Evolutionary conservation across 2,113 vertebrate species (phyloP).

Genomic region (Ochotona princeps): DNA sequence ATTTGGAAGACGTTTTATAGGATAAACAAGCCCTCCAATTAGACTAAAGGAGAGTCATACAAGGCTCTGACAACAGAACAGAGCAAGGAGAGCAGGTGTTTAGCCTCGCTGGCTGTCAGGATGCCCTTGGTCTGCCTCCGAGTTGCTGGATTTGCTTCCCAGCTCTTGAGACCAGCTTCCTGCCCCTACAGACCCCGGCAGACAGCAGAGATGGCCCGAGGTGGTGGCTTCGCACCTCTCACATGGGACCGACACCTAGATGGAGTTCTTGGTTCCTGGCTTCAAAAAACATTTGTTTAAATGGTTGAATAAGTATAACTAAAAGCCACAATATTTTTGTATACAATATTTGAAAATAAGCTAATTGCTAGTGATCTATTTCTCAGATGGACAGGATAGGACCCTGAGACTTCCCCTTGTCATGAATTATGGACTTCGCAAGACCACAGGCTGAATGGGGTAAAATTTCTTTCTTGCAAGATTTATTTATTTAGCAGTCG

Average conservation of each 20-base stretch:
- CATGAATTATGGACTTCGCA: not conserved
- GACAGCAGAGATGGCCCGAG: too few species aligned
- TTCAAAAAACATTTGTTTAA: slow-evolving; percentile 49
- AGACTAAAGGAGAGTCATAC: not conserved
- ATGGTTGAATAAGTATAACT: not conserved
- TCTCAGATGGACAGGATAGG: not conserved
- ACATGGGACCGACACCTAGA: too few species aligned
- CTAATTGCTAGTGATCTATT: not conserved
- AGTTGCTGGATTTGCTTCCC: too few species aligned
- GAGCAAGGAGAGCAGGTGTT: not conserved
- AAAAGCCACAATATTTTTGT: slow-evolving; percentile 46
- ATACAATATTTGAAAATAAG: slow-evolving; percentile 25
- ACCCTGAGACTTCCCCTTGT: not conserved
- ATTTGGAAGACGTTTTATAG: not conserved
- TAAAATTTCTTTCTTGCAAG: not conserved
- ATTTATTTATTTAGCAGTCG: too few species aligned
- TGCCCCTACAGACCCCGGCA: too few species aligned
- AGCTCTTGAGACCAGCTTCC: too few species aligned
- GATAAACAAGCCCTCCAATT: not conserved
- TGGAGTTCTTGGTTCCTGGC: too few species aligned
- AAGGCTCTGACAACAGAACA: not conserved
- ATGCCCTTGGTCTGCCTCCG: too few species aligned
- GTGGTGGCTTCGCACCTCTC: too few species aligned
- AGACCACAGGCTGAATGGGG: not conserved
- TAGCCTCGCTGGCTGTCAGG: too few species aligned